These are phyloP conservation scores for Acipenser transmontanus DNA, from an alignment of 2,797 vertebrate genomes.

Conservation along the genomic window DNA sequence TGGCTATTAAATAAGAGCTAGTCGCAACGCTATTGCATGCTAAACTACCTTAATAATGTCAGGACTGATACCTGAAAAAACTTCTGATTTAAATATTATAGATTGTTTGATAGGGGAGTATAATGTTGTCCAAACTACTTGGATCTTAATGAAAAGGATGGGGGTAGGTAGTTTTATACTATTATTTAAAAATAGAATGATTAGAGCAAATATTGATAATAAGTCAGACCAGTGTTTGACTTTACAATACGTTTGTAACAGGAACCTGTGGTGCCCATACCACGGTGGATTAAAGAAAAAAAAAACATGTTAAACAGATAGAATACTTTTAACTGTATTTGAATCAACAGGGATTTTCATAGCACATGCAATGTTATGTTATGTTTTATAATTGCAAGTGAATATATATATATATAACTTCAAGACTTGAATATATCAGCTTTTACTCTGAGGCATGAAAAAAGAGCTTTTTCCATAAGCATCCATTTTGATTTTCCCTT, in stretches of 20 bases:
- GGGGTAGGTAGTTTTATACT: too few relatives aligned
- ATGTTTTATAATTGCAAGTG: conserved; percentile 23
- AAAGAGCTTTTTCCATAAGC: conserved; percentile 32
- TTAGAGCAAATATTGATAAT: too few relatives aligned
- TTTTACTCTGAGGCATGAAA: background rate
- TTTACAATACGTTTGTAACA: too few relatives aligned
- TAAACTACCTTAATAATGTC: background rate
- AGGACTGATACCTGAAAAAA: background rate
- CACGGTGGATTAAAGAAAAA: too few relatives aligned
- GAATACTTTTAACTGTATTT: too few relatives aligned
- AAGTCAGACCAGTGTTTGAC: too few relatives aligned
- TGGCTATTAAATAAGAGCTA: conserved; percentile 12
- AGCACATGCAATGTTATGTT: conserved; percentile 29
- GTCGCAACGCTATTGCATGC: background rate
- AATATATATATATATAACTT: conserved; percentile 17
- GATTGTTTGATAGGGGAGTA: background rate
- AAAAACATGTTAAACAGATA: too few relatives aligned
- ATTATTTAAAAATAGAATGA: too few relatives aligned
- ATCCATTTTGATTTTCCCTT: conserved; percentile 28
- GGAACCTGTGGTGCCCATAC: too few relatives aligned
- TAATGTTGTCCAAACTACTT: conserved; percentile 7
- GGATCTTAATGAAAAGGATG: too few relatives aligned
- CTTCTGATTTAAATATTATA: background rate
- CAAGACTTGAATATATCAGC: conserved; percentile 16
- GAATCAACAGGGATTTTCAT: conserved; percentile 9